A percentile compares a stretch with the other conserved stretches of the same genome.
Conservation (phyloP, 2,888 invertebrate genomes). For the Eudemis profundana region DNA sequence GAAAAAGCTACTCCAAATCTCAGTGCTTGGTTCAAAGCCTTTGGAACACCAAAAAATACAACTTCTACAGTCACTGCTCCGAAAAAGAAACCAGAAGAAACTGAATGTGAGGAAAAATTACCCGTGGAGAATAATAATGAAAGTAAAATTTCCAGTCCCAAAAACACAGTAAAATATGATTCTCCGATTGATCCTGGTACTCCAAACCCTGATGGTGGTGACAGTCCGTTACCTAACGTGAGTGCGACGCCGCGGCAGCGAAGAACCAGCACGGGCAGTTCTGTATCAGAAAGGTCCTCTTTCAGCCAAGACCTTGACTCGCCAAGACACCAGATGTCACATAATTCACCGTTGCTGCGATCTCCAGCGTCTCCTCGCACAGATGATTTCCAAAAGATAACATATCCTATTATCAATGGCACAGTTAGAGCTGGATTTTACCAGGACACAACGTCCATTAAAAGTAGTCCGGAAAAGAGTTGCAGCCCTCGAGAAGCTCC, state of each 20-base stretch:
- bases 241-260: slow-evolving; percentile 84
- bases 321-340: slow-evolving; percentile 90
- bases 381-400: slow-evolving; percentile 88
- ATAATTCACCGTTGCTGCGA: slow-evolving; percentile 89
- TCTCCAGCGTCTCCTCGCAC: slow-evolving; percentile 92
- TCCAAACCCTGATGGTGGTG: slow-evolving; percentile 75
- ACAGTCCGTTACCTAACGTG: slow-evolving; percentile 71
- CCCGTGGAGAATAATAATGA: slow-evolving; percentile 63
- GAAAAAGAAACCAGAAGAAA: slow-evolving; percentile 87
- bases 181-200: slow-evolving; percentile 72
- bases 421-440: slow-evolving; percentile 95
- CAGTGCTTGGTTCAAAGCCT: slow-evolving; percentile 96
- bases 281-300: slow-evolving; percentile 91
- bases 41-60: slow-evolving; percentile 92
- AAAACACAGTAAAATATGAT: slow-evolving; percentile 71
- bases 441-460: slow-evolving; percentile 93
- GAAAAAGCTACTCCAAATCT: slow-evolving; percentile 93
- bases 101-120: slow-evolving; percentile 76
- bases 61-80: slow-evolving; percentile 73
- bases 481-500: slow-evolving; percentile 92
- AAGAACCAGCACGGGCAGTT: slow-evolving; percentile 91
- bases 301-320: slow-evolving; percentile 92
- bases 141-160: slow-evolving; percentile 65
- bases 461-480: slow-evolving; percentile 93
- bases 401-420: slow-evolving; percentile 91